Conservation (phyloP, 2,113 vertebrate genomes). For the Myxocyprinus asiaticus region DNA sequence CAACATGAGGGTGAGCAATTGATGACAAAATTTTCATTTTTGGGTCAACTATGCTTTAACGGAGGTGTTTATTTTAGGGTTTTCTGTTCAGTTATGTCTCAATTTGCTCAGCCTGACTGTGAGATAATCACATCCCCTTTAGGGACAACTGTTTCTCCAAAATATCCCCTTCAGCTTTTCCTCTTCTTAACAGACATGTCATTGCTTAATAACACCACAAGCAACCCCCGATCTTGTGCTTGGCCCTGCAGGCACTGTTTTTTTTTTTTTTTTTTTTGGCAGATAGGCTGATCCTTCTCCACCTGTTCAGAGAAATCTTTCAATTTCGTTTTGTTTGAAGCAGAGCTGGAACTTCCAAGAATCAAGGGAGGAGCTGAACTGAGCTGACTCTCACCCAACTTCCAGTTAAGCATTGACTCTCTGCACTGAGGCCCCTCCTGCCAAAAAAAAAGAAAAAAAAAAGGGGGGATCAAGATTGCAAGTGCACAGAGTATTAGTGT, state of each 20-base stretch:
- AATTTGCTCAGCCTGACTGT: not conserved
- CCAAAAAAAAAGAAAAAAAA: no score
- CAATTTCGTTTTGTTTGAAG: conserved; percentile 43
- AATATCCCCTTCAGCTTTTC: conserved; percentile 15
- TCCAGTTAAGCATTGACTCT: conserved; percentile 55
- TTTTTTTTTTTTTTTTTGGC: not conserved
- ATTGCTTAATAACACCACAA: conserved; percentile 8
- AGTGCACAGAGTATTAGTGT: conserved; percentile 21
- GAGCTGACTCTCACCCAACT: not conserved
- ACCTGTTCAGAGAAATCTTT: conserved; percentile 28
- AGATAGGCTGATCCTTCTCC: not conserved
- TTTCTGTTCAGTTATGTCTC: conserved; percentile 6
- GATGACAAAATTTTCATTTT: no score
- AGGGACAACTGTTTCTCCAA: conserved; percentile 6
- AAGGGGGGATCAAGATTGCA: no score
- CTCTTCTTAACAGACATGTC: conserved; percentile 7
- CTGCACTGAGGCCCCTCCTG: not conserved
- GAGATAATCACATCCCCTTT: conserved; percentile 2
- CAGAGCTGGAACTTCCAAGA: conserved; percentile 42
- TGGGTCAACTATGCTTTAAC: not conserved
- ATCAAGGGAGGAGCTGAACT: conserved; percentile 40
- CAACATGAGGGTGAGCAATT: no score
- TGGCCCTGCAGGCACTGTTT: conserved; percentile 12
- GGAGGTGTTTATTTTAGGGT: not conserved
- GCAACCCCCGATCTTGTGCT: conserved; percentile 22